These are phyloP conservation scores for Nasonia longicornis DNA, from an alignment of 1,140 invertebrate species.

Conservation along the genomic window DNA sequence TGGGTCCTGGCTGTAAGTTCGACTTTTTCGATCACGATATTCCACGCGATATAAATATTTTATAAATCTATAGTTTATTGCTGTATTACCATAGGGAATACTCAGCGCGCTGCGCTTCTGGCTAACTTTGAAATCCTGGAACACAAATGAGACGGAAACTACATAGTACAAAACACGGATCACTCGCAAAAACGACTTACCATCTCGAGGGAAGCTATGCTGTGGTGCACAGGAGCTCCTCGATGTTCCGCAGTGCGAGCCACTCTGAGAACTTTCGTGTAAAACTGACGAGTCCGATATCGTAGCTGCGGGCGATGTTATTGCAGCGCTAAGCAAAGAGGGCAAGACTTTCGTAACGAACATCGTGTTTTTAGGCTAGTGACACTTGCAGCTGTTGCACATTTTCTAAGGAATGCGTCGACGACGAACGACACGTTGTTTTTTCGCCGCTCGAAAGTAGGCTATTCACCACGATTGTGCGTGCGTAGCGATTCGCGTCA, in stretches of 20 bases:
- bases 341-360: conserved; percentile 7
- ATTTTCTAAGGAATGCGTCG: not conserved
- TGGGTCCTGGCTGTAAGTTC: too few species aligned
- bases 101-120: not conserved
- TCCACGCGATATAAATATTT: too few species aligned
- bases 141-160: not conserved
- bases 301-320: too few species aligned
- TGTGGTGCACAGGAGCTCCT: not conserved
- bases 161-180: too few species aligned
- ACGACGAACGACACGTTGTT: too few species aligned
- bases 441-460: too few species aligned
- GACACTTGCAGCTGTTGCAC: not conserved
- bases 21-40: too few species aligned
- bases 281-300: not conserved
- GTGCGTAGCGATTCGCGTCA: too few species aligned
- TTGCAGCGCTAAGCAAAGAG: conserved; percentile 12
- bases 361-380: conserved; percentile 3
- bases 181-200: not conserved
- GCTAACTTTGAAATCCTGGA: conserved; percentile 26
- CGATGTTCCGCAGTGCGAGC: not conserved
- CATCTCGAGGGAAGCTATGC: not conserved
- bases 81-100: conserved; percentile 28
- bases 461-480: too few species aligned
- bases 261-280: not conserved
- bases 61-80: too few species aligned